Conservation (phyloP, 2,113 vertebrate genomes). For the Hydrochoerus hydrochaeris region DNA sequence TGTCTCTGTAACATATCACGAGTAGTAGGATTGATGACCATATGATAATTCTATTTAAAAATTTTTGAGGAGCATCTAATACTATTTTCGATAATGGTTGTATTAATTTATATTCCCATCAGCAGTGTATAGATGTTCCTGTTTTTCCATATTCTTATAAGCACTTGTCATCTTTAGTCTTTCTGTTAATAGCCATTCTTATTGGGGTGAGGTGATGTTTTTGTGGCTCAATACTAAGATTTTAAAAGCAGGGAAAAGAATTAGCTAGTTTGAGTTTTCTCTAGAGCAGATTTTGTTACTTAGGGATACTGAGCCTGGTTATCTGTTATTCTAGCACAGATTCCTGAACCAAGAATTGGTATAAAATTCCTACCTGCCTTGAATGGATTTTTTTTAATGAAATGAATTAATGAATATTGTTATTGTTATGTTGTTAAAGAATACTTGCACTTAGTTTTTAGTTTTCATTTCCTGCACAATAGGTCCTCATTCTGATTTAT, state of each 20-base stretch:
- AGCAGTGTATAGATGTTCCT: background rate
- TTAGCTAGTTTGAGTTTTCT: background rate
- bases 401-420: background rate
- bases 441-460: background rate
- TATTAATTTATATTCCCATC: background rate
- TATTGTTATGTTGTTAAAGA: background rate
- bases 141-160: background rate
- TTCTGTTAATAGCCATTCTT: background rate
- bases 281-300: background rate
- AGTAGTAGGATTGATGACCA: background rate
- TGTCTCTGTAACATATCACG: background rate
- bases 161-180: background rate
- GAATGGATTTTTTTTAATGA: background rate
- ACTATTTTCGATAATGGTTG: background rate
- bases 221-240: background rate
- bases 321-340: background rate
- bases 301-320: background rate
- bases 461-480: background rate
- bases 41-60: background rate
- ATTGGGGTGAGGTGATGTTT: background rate
- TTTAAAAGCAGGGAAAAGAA: background rate
- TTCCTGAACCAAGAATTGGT: background rate
- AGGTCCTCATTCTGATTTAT: conserved; percentile 24
- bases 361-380: background rate
- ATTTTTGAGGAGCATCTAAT: background rate